Percentiles rank a stretch among this genome's conserved stretches.
These are phyloP conservation scores for Agrotis clavis DNA, from an alignment of 2,888 invertebrate genomes.

Conservation along the genomic window DNA sequence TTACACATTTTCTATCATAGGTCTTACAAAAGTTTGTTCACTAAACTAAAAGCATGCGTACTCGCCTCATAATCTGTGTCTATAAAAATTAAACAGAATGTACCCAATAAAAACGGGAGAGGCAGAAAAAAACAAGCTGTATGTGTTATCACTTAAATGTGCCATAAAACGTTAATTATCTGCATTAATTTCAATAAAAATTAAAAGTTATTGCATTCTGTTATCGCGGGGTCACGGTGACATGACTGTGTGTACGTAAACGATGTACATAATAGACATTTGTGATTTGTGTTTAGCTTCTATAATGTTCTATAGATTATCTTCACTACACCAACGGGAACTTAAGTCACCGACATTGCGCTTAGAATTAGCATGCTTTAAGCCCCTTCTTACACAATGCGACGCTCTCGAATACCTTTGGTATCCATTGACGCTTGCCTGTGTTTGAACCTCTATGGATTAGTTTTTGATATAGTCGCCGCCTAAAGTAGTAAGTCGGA, in stretches of 20 bases:
- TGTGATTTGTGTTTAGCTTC: not conserved
- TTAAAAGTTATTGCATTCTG: conserved; percentile 85
- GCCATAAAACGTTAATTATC: conserved; percentile 85
- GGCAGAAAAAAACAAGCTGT: conserved; percentile 72
- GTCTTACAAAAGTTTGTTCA: not conserved
- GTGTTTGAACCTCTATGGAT: no score
- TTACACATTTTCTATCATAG: not conserved
- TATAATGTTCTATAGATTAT: not conserved
- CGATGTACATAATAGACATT: conserved; percentile 10
- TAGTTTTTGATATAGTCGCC: no score
- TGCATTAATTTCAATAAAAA: conserved; percentile 86
- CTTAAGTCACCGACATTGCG: not conserved
- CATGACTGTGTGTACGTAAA: conserved; percentile 8
- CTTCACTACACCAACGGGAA: not conserved
- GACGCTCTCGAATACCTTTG: no score
- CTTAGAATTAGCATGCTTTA: no score
- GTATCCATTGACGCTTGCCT: no score
- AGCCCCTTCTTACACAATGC: no score
- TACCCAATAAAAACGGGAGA: conserved; percentile 51
- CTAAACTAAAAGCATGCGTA: not conserved
- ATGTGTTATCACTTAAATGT: conserved; percentile 75
- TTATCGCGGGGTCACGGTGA: conserved; percentile 78
- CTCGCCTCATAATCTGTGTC: conserved; percentile 57
- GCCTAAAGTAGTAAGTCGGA: no score
- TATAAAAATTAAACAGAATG: conserved; percentile 65